A percentile compares a stretch with the other conserved stretches of the same genome.
These are phyloP conservation scores for Eueremaeus valkanovi DNA, from an alignment of 2,888 invertebrate genomes.

Conservation along the genomic window DNA sequence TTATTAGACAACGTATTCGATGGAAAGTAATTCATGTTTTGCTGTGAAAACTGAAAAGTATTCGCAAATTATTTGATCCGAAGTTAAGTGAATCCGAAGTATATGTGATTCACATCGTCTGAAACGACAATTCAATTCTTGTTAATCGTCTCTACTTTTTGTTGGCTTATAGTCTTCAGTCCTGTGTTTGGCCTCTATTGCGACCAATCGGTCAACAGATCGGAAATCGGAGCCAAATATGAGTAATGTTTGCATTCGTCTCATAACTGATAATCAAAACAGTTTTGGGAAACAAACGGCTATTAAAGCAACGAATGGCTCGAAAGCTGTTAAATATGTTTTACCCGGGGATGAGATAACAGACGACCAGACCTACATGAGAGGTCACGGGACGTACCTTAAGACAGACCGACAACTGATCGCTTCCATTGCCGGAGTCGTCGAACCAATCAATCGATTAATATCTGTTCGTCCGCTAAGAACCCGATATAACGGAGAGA, in stretches of 20 bases:
- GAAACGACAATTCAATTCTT: no score
- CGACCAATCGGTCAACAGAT: no score
- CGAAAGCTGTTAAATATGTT: slow-evolving; percentile 29
- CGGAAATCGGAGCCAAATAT: background rate
- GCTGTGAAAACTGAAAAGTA: no score
- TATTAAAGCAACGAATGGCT: background rate
- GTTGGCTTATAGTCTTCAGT: no score
- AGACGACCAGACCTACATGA: slow-evolving; percentile 77
- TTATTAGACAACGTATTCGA: no score
- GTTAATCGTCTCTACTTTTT: no score
- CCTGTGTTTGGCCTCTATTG: no score
- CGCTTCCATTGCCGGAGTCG: slow-evolving; percentile 89
- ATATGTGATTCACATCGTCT: no score
- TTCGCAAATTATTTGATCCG: no score
- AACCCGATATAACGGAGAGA: slow-evolving; percentile 75
- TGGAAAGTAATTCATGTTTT: no score
- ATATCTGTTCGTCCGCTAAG: slow-evolving; percentile 87
- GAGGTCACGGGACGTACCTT: slow-evolving; percentile 94
- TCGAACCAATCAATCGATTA: slow-evolving; percentile 90
- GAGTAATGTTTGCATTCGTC: background rate
- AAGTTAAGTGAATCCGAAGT: no score
- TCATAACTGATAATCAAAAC: background rate
- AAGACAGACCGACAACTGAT: slow-evolving; percentile 69
- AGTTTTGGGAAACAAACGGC: background rate
- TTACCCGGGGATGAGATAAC: slow-evolving; percentile 62